Evolutionary conservation across 1,140 invertebrate species (phyloP), one percentile per base, ranked within the genome.

Genomic region (Globodera ellingtonae): DNA sequence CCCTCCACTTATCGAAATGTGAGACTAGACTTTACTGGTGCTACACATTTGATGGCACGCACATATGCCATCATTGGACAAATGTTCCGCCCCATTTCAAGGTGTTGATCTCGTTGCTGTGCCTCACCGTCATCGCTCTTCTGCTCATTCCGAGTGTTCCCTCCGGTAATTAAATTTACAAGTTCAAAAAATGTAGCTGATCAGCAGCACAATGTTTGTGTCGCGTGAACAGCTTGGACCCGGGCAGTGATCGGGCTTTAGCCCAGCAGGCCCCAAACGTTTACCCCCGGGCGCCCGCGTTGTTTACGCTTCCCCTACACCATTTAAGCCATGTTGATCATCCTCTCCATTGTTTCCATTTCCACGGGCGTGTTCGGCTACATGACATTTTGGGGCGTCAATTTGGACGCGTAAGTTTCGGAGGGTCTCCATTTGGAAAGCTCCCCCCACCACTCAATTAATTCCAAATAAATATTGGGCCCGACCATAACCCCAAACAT

Each of bases 291-390:
- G 35, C 35, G 35, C 1, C 35, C 35, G 24, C 24, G 24, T 24
- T 35, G 35, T 35, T 35, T 35, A 35, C 35, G 35, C 35, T 35
- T 6, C 4, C 15, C 15, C 24, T 79, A 13, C 56, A 15, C 10
- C n/a, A 8, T 21, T n/a, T 84, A 89, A 72, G 88, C 90, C 8
- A 75, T 90, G 9, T 84, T 90, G 48, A 90, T 91, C n/a, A 88
- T 90, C 48, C 21, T 90, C 6, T 86, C 90, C 44, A 90, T 91
- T 72, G 81, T 90, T 13, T 90, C 89, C 62, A 90, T 91, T 69
- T 85, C 88, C 69, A 82, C 86, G 44, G 90, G 91, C 7, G 86
- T 91, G 15, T 89, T 91, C 78, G 91, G 90, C 44, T 91, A 90
- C 79, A 89, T 91, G 88, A 84, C 86, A 18, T 83, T 90, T 62